A percentile compares a stretch with the other conserved stretches of the same genome.
Conservation (phyloP, 2,113 vertebrate species). For the Conger conger region DNA sequence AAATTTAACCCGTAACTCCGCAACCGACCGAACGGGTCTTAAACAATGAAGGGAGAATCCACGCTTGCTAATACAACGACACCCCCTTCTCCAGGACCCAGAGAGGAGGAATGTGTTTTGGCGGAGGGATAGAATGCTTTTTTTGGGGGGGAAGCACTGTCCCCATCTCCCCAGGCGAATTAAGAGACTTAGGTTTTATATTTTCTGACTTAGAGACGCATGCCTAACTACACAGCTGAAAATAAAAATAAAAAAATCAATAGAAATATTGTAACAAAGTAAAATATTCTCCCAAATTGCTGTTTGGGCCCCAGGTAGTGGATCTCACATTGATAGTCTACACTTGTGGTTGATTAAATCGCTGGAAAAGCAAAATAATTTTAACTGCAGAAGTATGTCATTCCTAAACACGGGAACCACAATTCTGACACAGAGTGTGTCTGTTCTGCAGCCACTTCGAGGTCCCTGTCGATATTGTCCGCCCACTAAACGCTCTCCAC, state of each 20-base stretch:
- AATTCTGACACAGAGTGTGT: too few relatives aligned
- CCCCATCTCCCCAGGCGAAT: not conserved
- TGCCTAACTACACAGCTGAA: not conserved
- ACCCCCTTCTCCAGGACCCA: not conserved
- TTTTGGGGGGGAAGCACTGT: slow-evolving; percentile 26
- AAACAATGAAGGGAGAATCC: slow-evolving; percentile 38
- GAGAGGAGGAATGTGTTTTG: slow-evolving; percentile 31
- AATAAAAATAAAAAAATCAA: slow-evolving; percentile 30
- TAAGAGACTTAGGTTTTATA: not conserved
- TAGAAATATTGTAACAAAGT: slow-evolving; percentile 35
- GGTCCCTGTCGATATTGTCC: too few relatives aligned
- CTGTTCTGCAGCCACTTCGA: too few relatives aligned
- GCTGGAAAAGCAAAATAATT: too few relatives aligned
- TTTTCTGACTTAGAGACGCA: slow-evolving; percentile 45
- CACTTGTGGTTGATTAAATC: too few relatives aligned
- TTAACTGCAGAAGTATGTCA: too few relatives aligned
- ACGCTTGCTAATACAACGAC: slow-evolving; percentile 46
- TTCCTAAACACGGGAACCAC: too few relatives aligned
- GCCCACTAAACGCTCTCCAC: too few relatives aligned
- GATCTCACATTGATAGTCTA: too few relatives aligned
- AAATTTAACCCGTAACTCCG: slow-evolving; percentile 54
- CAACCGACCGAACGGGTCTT: slow-evolving; percentile 46
- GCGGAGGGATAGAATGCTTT: slow-evolving; percentile 42
- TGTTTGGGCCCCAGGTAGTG: not conserved
- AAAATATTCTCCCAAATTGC: not conserved